Percentiles rank a stretch among this genome's conserved stretches.
phyloP scores from a whole-genome alignment of 92 coral and sea anemone species.

The Bergia sp. region DNA sequence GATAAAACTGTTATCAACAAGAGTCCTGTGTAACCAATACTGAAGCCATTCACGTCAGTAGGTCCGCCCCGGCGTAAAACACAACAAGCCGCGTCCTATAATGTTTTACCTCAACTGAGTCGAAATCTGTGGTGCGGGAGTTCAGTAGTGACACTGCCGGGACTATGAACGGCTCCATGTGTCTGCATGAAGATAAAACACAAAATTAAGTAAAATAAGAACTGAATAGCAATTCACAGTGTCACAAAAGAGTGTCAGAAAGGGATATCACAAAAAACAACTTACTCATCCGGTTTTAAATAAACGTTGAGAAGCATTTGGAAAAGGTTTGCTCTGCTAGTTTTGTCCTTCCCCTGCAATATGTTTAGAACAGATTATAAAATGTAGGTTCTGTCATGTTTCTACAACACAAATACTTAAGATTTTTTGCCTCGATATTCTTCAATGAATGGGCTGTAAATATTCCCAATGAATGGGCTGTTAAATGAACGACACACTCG shows the following conservation, averaged over 20 bases:
- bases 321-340: constrained; percentile 77
- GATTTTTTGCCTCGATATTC: neutral
- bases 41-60: neutral
- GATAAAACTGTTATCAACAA: too few species aligned
- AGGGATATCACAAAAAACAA: neutral
- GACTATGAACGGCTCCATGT: constrained; percentile 73
- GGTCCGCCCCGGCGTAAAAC: neutral
- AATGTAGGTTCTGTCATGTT: neutral
- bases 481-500: too few species aligned
- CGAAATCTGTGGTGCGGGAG: constrained; percentile 86
- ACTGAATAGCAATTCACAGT: neutral
- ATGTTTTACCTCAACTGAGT: constrained; percentile 77
- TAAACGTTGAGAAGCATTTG: constrained; percentile 82
- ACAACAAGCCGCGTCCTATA: neutral
- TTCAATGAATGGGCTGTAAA: neutral
- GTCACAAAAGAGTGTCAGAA: neutral
- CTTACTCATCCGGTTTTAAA: constrained; percentile 84
- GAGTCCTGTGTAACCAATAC: too few species aligned
- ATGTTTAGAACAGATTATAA: neutral
- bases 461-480: too few species aligned
- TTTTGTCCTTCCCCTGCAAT: constrained; percentile 77
- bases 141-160: constrained; percentile 95
- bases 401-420: neutral
- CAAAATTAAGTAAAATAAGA: neutral
- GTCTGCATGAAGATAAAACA: constrained; percentile 45